A percentile compares a stretch with the other conserved stretches of the same genome.
Evolutionary conservation across 2,113 vertebrate species (phyloP).

Genomic region (Carassius auratus): DNA sequence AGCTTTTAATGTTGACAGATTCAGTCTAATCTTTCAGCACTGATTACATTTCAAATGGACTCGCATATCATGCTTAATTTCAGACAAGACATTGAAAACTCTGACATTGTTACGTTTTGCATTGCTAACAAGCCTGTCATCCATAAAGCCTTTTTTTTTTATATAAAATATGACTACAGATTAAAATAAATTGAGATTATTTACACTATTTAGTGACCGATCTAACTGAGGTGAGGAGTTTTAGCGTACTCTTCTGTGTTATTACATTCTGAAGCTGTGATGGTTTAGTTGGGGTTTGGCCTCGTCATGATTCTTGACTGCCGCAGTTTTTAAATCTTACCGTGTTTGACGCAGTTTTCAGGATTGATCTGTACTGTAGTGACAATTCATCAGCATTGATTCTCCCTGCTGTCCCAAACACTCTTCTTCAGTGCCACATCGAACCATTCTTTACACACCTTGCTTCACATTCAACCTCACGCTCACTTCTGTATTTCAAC

Average conservation of each 20-base stretch:
- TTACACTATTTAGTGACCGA: neutral
- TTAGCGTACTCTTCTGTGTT: too few species aligned
- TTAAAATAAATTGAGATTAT: neutral
- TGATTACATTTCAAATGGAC: too few species aligned
- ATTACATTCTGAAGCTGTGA: neutral
- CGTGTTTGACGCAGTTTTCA: neutral
- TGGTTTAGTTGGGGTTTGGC: neutral
- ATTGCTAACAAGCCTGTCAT: too few species aligned
- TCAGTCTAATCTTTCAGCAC: neutral
- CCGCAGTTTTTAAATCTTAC: constrained; percentile 12
- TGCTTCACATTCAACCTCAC: neutral
- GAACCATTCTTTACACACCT: neutral
- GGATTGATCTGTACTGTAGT: constrained; percentile 33
- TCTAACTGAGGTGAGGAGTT: neutral
- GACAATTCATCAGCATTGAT: constrained; percentile 38
- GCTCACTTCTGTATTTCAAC: neutral
- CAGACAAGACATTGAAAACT: neutral
- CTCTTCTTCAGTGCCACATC: neutral
- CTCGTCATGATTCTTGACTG: neutral
- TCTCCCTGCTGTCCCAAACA: neutral
- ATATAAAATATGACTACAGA: neutral
- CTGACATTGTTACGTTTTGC: too few species aligned
- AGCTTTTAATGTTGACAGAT: constrained; percentile 23
- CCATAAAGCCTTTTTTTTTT: too few species aligned
- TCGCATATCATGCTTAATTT: neutral